Evolutionary conservation across 2,888 invertebrate genomes (phyloP).

Genomic region (Mythimna pallens): DNA sequence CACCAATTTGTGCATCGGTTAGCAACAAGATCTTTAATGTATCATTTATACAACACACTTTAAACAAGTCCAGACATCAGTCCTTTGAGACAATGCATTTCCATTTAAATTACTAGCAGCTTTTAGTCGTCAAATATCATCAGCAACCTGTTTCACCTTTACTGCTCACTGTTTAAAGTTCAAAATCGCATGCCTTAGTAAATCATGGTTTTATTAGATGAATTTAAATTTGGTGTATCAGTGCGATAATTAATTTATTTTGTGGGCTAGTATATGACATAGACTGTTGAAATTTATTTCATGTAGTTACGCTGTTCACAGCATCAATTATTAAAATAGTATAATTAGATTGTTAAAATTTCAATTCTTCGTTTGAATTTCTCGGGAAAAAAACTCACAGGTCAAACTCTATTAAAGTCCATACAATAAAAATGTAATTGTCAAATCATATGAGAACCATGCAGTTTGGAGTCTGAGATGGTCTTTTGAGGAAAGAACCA

Average conservation of each 20-base stretch:
- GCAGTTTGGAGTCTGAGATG: too few species aligned
- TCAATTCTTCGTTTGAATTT: too few species aligned
- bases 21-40: constrained; percentile 28
- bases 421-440: too few species aligned
- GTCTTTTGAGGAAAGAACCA: too few species aligned
- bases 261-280: constrained; percentile 6
- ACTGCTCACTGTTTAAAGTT: not conserved
- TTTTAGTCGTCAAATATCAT: constrained; percentile 12
- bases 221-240: constrained; percentile 34
- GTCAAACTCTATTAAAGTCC: too few species aligned
- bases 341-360: too few species aligned
- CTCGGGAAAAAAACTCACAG: too few species aligned
- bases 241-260: constrained; percentile 11
- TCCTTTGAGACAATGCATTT: constrained; percentile 25
- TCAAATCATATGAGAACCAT: too few species aligned
- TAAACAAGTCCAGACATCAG: constrained; percentile 8
- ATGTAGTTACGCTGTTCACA: too few species aligned
- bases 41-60: constrained; percentile 19
- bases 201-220: not conserved
- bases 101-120: constrained; percentile 33
- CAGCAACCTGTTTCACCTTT: not conserved
- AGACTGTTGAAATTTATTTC: not conserved
- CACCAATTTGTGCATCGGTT: constrained; percentile 8
- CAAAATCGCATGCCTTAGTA: constrained; percentile 8
- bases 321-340: too few species aligned